Evolutionary conservation across 64 coral and sea anemone genomes (phyloP).

Genomic region (Trachythela sp.): DNA sequence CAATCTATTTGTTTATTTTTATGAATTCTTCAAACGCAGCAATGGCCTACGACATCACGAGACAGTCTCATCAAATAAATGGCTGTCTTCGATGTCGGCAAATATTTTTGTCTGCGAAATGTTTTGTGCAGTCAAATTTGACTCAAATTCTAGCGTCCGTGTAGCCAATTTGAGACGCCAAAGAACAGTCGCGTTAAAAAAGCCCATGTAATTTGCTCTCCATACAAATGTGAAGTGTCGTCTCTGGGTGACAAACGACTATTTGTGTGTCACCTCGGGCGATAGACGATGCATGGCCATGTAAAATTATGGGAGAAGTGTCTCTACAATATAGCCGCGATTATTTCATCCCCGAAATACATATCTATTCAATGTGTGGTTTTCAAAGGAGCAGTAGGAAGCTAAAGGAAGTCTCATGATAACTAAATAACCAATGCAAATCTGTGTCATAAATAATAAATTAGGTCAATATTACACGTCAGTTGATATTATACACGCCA

Average conservation of each 20-base stretch:
- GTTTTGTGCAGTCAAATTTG: background rate
- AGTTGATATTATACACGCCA: background rate
- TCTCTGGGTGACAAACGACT: background rate
- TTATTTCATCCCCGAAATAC: background rate
- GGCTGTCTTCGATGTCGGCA: background rate
- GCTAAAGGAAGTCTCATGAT: background rate
- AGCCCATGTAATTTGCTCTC: background rate
- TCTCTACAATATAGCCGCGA: background rate
- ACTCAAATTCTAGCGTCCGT: too few relatives aligned
- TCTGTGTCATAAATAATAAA: background rate
- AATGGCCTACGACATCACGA: background rate
- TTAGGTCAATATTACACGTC: background rate
- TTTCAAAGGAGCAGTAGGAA: background rate
- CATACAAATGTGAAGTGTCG: background rate
- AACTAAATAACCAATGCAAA: background rate
- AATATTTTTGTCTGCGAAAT: background rate
- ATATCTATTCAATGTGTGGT: background rate
- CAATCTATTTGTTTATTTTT: background rate
- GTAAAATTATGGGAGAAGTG: background rate
- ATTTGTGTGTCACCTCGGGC: background rate
- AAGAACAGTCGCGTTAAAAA: background rate
- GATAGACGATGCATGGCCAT: background rate
- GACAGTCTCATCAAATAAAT: background rate
- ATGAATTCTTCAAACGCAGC: background rate
- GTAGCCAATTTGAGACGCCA: background rate